phyloP scores from a whole-genome alignment of 2,888 invertebrate genomes.

The Trisateles emortualis region DNA sequence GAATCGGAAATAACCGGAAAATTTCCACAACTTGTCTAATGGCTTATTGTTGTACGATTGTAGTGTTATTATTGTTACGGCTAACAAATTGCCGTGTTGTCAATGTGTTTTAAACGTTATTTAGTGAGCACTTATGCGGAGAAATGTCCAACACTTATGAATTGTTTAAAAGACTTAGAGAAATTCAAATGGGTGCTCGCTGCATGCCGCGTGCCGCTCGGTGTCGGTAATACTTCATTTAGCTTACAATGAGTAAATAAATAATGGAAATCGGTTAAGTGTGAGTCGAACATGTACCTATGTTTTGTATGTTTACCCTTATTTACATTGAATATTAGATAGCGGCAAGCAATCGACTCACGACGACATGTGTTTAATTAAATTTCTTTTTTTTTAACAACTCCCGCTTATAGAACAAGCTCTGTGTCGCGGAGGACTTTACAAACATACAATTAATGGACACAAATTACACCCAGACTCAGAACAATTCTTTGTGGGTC shows the following conservation, averaged over 20 bases:
- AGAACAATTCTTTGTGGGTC: too few species aligned
- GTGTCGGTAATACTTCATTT: conserved; percentile 35
- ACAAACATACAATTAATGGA: too few species aligned
- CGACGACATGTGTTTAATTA: not conserved
- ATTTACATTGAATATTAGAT: conserved; percentile 9
- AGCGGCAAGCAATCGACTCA: not conserved
- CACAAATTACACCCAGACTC: too few species aligned
- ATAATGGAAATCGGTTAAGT: conserved; percentile 37
- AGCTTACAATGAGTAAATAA: conserved; percentile 40
- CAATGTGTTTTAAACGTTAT: conserved; percentile 69
- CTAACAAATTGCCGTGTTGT: conserved; percentile 68
- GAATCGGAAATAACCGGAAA: conserved; percentile 86
- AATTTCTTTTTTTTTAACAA: too few species aligned
- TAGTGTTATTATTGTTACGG: conserved; percentile 65
- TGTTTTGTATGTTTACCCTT: conserved; percentile 15
- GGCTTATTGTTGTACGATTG: conserved; percentile 81
- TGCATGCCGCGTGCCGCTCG: conserved; percentile 8
- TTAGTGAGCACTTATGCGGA: conserved; percentile 56
- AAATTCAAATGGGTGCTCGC: conserved; percentile 28
- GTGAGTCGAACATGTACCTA: conserved; percentile 15
- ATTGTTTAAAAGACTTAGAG: conserved; percentile 41
- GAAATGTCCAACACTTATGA: conserved; percentile 42
- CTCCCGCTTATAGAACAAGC: too few species aligned
- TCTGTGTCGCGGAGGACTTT: too few species aligned
- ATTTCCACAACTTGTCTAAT: conserved; percentile 84